Base-by-base conservation (phyloP, 2,797 vertebrate species). In the Notamacropus eugenii region DNA sequence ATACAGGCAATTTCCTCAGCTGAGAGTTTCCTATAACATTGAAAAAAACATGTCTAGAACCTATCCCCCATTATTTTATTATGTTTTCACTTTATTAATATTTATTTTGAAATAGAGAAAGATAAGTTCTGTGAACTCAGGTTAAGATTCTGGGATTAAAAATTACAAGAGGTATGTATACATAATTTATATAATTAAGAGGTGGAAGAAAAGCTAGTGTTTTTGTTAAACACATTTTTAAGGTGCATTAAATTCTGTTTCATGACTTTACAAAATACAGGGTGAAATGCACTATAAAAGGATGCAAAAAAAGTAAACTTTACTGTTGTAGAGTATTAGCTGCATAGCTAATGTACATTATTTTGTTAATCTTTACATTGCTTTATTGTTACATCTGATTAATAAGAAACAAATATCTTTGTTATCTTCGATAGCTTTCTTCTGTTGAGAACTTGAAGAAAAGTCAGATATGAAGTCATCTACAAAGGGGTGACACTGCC, bases 361-460 rank as follows among this genome's bases (percentile, higher is more conserved):
- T 54, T 93, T 93, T 55, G 95, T 52, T 91, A 91, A 94, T 90
- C 29, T 56, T 74, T 40, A 93, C 22, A 87, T 11, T 87, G 40
- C 1, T 87, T 50, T 4, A 50, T 46, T 67, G 40, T 52, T 90
- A 59, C 74, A 92, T 95, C 91, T 50, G 91, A 95, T 58, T 90
- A 92, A 74, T 52, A 12, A 59, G 90, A 82, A 96, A 92, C 29
- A 24, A 91, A 93, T 11, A 10, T 10, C n/a, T 59, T 4, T 56
- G 52, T 54, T 54, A 87, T 54, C 87, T 55, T 93, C 19, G 67
- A 54, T 57, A 67, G 1, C 82, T 94, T 93, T 90, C 56, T 91
- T 74, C 4, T 55, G 22, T 59, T 95, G 92, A 92, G 50, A 91
- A 55, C 54, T 74, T 87, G 3, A 90, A 92, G 93, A 96, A 95